Conservation (phyloP, 2,888 invertebrate genomes). For the Nomada lathburiana region DNA sequence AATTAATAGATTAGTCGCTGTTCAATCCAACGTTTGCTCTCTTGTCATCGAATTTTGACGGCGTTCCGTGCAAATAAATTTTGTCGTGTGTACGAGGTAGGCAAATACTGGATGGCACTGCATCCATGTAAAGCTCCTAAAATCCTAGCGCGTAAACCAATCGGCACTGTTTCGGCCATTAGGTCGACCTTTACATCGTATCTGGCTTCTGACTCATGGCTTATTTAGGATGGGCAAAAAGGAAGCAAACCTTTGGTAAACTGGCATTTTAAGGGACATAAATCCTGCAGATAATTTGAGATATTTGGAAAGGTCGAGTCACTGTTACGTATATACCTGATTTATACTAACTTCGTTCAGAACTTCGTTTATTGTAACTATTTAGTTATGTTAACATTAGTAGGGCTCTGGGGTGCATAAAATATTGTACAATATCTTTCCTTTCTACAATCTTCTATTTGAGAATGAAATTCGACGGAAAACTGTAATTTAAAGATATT, state of each 20-base stretch:
- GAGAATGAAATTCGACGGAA: too few species aligned
- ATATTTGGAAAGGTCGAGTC: slow-evolving; percentile 1
- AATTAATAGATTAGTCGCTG: neutral
- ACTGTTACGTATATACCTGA: neutral
- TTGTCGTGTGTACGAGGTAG: neutral
- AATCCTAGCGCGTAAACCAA: slow-evolving; percentile 33
- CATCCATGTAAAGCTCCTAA: slow-evolving; percentile 18
- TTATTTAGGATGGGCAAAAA: slow-evolving; percentile 30
- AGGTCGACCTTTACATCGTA: slow-evolving; percentile 27
- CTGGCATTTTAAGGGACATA: slow-evolving; percentile 30
- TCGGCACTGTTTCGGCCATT: slow-evolving; percentile 29
- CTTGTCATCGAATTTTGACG: neutral
- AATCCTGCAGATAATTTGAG: slow-evolving; percentile 19
- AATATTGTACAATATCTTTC: too few species aligned
- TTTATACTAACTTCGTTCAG: neutral
- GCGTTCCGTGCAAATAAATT: neutral
- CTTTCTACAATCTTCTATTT: too few species aligned
- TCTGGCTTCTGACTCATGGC: slow-evolving; percentile 47
- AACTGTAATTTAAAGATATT: too few species aligned
- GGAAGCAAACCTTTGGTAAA: slow-evolving; percentile 36
- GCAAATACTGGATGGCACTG: slow-evolving; percentile 13
- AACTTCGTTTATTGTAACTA: too few species aligned
- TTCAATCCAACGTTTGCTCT: neutral
- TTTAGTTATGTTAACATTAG: too few species aligned
- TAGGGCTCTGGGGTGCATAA: too few species aligned